A percentile compares a stretch with the other conserved stretches of the same genome.
phyloP scores from a whole-genome alignment of 2,888 invertebrate genomes.

The Elgonia sp. region DNA sequence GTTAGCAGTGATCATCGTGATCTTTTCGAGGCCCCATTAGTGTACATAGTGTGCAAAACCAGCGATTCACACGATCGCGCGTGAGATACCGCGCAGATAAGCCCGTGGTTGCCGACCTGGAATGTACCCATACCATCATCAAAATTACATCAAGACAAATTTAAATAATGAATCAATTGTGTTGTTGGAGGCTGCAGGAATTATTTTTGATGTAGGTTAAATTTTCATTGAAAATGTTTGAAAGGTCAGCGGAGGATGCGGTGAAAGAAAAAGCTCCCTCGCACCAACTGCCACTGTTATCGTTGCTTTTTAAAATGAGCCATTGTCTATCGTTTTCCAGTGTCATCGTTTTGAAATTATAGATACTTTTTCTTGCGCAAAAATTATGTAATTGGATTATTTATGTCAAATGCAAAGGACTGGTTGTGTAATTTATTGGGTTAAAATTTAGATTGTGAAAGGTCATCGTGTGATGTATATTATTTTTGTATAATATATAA shows the following conservation, averaged over 20 bases:
- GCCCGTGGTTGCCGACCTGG: conserved; percentile 28
- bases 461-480: neutral
- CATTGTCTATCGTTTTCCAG: conserved; percentile 21
- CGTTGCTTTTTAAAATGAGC: conserved; percentile 27
- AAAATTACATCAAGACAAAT: conserved; percentile 69
- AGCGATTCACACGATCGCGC: conserved; percentile 70
- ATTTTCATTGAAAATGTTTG: conserved; percentile 49
- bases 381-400: neutral
- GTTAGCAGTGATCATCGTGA: conserved; percentile 67
- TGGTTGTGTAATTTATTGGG: conserved; percentile 1
- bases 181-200: conserved; percentile 28
- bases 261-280: conserved; percentile 25
- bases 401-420: conserved; percentile 1
- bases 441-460: neutral
- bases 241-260: conserved; percentile 50
- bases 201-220: conserved; percentile 48
- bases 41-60: conserved; percentile 50
- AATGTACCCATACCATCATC: conserved; percentile 59
- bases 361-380: neutral
- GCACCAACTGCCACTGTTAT: neutral
- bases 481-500: neutral
- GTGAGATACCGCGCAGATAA: conserved; percentile 65
- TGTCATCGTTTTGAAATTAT: conserved; percentile 10
- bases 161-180: conserved; percentile 74
- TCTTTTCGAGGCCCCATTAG: conserved; percentile 68